These are phyloP conservation scores for Muscina levida DNA, from an alignment of 2,888 invertebrate genomes.

Conservation along the genomic window DNA sequence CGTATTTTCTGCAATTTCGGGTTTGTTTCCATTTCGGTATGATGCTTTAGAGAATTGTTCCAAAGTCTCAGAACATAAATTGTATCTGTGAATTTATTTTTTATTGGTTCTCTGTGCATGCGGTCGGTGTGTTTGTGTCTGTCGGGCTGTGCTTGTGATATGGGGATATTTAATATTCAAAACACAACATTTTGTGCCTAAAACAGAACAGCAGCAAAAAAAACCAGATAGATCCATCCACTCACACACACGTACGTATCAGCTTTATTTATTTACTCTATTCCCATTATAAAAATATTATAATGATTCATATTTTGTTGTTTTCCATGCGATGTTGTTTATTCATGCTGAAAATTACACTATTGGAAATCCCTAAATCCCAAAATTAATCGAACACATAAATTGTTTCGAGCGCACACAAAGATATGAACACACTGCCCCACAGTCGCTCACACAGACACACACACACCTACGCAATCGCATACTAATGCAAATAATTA, in stretches of 20 bases:
- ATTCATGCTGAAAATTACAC: constrained; percentile 64
- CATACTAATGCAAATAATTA: constrained; percentile 56
- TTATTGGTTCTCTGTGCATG: constrained; percentile 43
- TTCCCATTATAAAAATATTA: constrained; percentile 39
- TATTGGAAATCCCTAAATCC: constrained; percentile 65
- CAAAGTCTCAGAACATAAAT: constrained; percentile 59
- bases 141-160: not conserved
- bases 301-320: constrained; percentile 41
- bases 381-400: constrained; percentile 64
- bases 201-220: too few species aligned
- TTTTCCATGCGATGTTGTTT: constrained; percentile 57
- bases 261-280: constrained; percentile 23
- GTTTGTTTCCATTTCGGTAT: constrained; percentile 44
- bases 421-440: constrained; percentile 13
- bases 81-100: constrained; percentile 57
- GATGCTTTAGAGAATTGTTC: constrained; percentile 61
- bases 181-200: constrained; percentile 43
- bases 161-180: constrained; percentile 56
- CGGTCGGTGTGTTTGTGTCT: constrained; percentile 4
- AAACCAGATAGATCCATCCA: not conserved
- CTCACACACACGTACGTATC: not conserved
- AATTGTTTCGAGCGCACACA: constrained; percentile 41
- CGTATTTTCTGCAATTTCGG: constrained; percentile 47
- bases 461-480: not conserved
- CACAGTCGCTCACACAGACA: too few species aligned